phyloP scores from a whole-genome alignment of 2,888 invertebrate genomes.

The Drosophila hamatofila region DNA sequence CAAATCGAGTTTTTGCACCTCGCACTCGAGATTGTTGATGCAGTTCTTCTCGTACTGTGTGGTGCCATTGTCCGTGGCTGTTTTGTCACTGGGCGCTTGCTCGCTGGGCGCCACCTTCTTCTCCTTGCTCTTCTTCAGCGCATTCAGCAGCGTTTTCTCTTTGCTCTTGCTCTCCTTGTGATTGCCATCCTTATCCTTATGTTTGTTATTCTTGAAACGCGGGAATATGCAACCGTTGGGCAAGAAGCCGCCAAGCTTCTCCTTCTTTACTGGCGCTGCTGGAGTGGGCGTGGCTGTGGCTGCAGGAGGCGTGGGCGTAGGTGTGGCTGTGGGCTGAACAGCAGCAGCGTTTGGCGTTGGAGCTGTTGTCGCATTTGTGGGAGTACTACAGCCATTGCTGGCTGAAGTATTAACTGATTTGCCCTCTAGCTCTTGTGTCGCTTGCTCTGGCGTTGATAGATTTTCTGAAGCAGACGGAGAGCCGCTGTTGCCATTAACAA shows the following conservation, averaged over 20 bases:
- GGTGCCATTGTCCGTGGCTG: conserved; percentile 58
- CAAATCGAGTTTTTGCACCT: conserved; percentile 84
- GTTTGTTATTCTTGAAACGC: conserved; percentile 84
- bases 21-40: conserved; percentile 83
- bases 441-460: conserved; percentile 32
- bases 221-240: conserved; percentile 85
- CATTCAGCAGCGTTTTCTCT: conserved; percentile 83
- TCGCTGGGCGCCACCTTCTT: conserved; percentile 81
- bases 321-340: conserved; percentile 17
- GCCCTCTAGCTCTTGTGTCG: conserved; percentile 28
- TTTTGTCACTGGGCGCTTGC: conserved; percentile 54
- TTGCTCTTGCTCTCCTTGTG: conserved; percentile 81
- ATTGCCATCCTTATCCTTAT: conserved; percentile 83
- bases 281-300: conserved; percentile 45
- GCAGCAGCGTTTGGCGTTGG: conserved; percentile 18
- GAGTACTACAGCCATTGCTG: conserved; percentile 45
- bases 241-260: conserved; percentile 85
- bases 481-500: conserved; percentile 46
- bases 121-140: conserved; percentile 84
- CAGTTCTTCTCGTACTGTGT: conserved; percentile 84
- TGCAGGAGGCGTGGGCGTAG: conserved; percentile 29
- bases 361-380: conserved; percentile 24
- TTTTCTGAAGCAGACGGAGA: conserved; percentile 25
- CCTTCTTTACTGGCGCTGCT: conserved; percentile 82
- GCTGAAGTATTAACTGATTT: conserved; percentile 33